Evolutionary conservation across 92 coral and sea anemone genomes (phyloP), one percentile per base, ranked within the genome.

Genomic region (Porites rus): DNA sequence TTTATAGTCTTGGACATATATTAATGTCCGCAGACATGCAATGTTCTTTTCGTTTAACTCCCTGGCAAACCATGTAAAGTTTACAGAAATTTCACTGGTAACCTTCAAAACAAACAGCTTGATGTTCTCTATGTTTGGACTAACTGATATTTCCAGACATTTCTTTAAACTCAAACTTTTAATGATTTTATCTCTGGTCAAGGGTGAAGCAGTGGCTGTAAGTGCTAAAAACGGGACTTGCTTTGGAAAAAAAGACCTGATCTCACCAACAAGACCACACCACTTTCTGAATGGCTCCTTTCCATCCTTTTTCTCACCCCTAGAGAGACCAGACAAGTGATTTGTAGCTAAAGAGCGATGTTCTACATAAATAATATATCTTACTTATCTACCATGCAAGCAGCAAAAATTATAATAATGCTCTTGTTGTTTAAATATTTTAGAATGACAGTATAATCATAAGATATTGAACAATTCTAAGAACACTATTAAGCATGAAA

Each of bases 61-160:
- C 28, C 28, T 28, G 9, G 28, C 21, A 67, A 67, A 50, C 72
- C 72, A 67, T 38, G 11, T n/a, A 67, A 67, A 67, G 22, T 28
- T 67, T 14, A n/a, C 22, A 67, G 25, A 66, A 54, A 86, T 75
- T 59, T 90, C 90, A 69, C 51, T 80, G 67, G 72, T 81, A 7
- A 85, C 77, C 56, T 86, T 77, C 51, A 17, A n/a, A 4, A 86
- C 65, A 72, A 12, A 12, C 50, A 86, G 76, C 25, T 91, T 91
- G 53, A 86, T 83, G 82, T 91, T 91, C 21, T 83, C 76, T 24
- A 91, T 81, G 78, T 91, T 19, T 17, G 91, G 90, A 43, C 80
- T 90, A 16, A 77, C 81, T 28, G 82, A 50, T 19, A 90, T 80
- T 65, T 90, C 85, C 6, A 76, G 12, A 54, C 91, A 77, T 16